Base-by-base conservation (phyloP, 2,113 vertebrate genomes). In the Pangasianodon hypophthalmus region DNA sequence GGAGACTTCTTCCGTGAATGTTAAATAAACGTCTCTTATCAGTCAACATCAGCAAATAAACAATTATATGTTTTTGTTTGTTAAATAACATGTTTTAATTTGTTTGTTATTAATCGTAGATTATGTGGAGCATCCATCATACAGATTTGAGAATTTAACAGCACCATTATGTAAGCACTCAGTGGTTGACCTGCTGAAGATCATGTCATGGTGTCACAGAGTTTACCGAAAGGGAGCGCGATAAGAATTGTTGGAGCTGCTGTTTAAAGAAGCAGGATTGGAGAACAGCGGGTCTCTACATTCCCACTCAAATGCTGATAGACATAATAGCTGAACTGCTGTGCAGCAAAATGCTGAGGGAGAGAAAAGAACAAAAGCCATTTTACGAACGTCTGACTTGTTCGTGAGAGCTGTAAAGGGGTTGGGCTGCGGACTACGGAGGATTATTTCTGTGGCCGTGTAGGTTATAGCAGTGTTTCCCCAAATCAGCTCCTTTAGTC, bases 351-450 rank as follows among this genome's bases (percentile, higher is more conserved):
- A 62, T 62, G 82, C 58, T 29, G 56, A 84, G 11, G 1, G 41
- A 44, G 32, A 60, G 32, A 60, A 62, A 84, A 84, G 81, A 29
- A 62, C 82, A 84, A 26, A 84, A 62, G 24, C 24, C 82, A 84
- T 56, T 84, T 84, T 62, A 46, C 56, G 1, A 41, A 60, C 1
- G 19, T 84, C 54, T 84, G 82, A 84, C 37, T 84, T 41, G 52
- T 41, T 84, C 10, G 37, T 44, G 82, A 44, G 82, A 62, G 41
- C 37, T 44, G 18, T 46, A 4, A 32, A 82, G 50, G 79, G 50
- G 29, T n/a, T 4, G 82, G 50, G 14, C 29, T 32, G 29, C 2
- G 4, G 80, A 54, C 29, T 52, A 48, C 29, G 29, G 32, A 62
- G 82, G 82, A 84, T 46, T 62, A 46, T 62, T 84, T 46, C 41